These are phyloP conservation scores for Coryphaenoides rupestris DNA, from an alignment of 2,113 vertebrate genomes.

Conservation along the genomic window DNA sequence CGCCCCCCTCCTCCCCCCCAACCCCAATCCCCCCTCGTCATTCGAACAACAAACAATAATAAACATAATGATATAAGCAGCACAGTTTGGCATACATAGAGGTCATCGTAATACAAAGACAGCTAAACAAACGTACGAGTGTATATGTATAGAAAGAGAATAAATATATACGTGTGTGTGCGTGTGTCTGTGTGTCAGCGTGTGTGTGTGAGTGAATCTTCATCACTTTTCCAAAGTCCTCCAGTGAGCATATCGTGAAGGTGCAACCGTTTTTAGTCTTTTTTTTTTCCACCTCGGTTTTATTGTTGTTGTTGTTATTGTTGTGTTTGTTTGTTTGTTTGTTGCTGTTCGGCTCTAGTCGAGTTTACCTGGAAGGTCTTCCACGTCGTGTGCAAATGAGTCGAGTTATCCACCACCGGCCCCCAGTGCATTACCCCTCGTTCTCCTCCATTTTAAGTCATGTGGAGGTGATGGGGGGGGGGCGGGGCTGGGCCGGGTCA, in stretches of 20 bases:
- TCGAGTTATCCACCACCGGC: constrained; percentile 63
- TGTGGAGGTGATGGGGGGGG: too few relatives aligned
- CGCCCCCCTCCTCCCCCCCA: too few relatives aligned
- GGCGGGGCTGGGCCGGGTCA: constrained; percentile 58
- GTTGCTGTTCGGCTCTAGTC: constrained; percentile 25
- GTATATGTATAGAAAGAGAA: constrained; percentile 73
- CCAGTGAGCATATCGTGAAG: constrained; percentile 46
- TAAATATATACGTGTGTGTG: constrained; percentile 66
- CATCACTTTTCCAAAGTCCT: constrained; percentile 51
- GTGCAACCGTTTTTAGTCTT: constrained; percentile 18
- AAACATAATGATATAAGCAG: constrained; percentile 55
- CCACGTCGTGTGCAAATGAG: constrained; percentile 82
- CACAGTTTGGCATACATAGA: constrained; percentile 64
- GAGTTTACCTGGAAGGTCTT: constrained; percentile 73
- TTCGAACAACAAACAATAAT: constrained; percentile 51
- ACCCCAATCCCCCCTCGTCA: constrained; percentile 34
- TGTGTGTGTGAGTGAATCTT: too few relatives aligned
- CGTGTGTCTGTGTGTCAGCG: too few relatives aligned
- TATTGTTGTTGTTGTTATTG: too few relatives aligned
- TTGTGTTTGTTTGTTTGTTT: too few relatives aligned
- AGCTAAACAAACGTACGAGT: constrained; percentile 78
- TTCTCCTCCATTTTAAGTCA: too few relatives aligned
- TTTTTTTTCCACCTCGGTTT: too few relatives aligned
- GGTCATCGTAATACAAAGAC: constrained; percentile 69
- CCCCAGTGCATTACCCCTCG: constrained; percentile 28